Evolutionary conservation across 2,797 vertebrate species (phyloP).

Genomic region (Bovichtus variegatus): DNA sequence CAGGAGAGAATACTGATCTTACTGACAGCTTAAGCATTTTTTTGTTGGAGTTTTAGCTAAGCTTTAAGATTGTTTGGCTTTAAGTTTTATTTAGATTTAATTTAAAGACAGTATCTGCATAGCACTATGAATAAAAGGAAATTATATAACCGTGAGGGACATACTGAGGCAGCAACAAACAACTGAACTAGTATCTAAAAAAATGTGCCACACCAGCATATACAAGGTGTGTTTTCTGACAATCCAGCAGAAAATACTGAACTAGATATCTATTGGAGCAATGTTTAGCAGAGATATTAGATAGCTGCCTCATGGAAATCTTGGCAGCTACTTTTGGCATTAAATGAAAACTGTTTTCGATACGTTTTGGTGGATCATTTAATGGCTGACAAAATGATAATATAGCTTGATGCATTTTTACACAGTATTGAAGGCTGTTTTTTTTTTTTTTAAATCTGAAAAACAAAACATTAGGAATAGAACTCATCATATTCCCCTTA

Average conservation of each 20-base stretch:
- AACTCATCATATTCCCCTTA: neutral
- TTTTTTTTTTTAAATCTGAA: neutral
- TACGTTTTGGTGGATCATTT: neutral
- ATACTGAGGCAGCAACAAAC: slow-evolving; percentile 2
- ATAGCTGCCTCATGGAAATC: neutral
- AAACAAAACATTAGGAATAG: neutral
- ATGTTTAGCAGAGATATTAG: neutral
- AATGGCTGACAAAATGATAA: slow-evolving; percentile 9
- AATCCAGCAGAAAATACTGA: slow-evolving; percentile 16
- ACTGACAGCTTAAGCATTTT: slow-evolving; percentile 13
- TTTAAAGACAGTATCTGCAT: neutral
- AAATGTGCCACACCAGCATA: slow-evolving; percentile 1
- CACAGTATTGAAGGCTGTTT: neutral
- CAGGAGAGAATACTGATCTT: slow-evolving; percentile 19
- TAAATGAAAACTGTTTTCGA: neutral
- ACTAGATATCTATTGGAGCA: neutral
- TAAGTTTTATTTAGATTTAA: slow-evolving; percentile 1
- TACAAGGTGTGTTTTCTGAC: slow-evolving; percentile 3
- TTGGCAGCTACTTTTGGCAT: slow-evolving; percentile 17
- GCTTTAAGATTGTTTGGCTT: neutral
- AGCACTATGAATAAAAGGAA: neutral
- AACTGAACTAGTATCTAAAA: slow-evolving; percentile 2
- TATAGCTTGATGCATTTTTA: neutral
- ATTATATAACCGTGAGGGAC: neutral
- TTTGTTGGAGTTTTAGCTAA: neutral